Evolutionary conservation across 2,797 vertebrate genomes (phyloP), one percentile per base, ranked within the genome.

Genomic region (Pipistrellus pipistrellus): DNA sequence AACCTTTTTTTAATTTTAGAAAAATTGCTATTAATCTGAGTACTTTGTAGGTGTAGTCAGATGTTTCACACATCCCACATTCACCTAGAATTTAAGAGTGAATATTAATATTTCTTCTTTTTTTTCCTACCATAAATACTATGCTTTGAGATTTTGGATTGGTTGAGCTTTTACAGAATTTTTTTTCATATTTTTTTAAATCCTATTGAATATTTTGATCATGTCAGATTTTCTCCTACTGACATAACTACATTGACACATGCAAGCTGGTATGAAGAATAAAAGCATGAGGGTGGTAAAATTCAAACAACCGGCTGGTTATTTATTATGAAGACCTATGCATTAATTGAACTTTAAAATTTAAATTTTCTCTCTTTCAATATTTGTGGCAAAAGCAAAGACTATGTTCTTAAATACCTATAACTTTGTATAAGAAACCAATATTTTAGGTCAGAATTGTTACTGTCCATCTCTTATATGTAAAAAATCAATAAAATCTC

Each of bases 41-140:
- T 14, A 83, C 13, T 91, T 83, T 77, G 46, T 69, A 96, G 90
- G 55, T 93, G 23, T 55, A 78, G 80, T 92, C 55, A 89, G 64
- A 57, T 78, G 92, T 95, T 95, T 96, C 82, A 87, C 78, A 88
- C 75, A 95, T 95, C 75, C 76, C 80, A 95, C 76, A 59, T 84
- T 77, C 48, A 90, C 30, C 53, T 83, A 84, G 15, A 93, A 91
- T 72, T 81, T 93, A 84, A 71, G 73, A 85, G 15, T 82, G 77
- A 95, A 92, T 72, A 84, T 88, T 77, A 96, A 77, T 84, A 90
- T 48, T 83, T 88, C 38, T 86, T 72, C 41, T 11, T 83, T 73
- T 73, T 92, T 90, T 86, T 53, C 59, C n/a, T 86, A 59, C 27
- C 84, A 78, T 94, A 92, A 96, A 95, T 81, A 89, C 68, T 48